Base-by-base conservation (phyloP, 2,797 vertebrate genomes). In the Lateolabrax maculatus region DNA sequence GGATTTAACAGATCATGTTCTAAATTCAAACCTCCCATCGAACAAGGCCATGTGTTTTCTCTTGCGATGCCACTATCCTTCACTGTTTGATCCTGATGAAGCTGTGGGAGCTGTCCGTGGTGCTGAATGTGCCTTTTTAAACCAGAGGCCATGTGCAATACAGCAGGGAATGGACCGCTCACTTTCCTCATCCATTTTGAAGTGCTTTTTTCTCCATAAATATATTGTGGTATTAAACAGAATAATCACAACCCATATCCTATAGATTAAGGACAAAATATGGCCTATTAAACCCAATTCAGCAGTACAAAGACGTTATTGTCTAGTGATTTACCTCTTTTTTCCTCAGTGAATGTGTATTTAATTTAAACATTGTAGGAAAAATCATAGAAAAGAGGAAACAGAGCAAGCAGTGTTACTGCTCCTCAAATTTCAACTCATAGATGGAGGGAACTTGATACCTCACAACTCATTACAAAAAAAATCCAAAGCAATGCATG, bases 71-170 rank as follows among this genome's bases (percentile, higher is more conserved):
- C 18, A 19, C 21, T 19, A n/a, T 55, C 49, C 31, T 52, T 39
- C 15, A 4, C 2, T 5, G 65, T 12, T 53, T 13, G 39, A 58
- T n/a, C 2, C 56, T 31, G 52, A 56, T 66, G 31, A 55, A 71
- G 21, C 16, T 41, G 6, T 1, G 31, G 55, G 70, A 87, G 80
- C 85, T 92, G 71, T 88, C 89, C 75, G 1, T 78, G 84, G 90
- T 87, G 75, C 84, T 91, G 87, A 85, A 80, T 4, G 3, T 16
- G 12, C 52, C 39, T 53, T 44, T 49, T 57, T 19, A 34, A 63
- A 46, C 41, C 34, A 60, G 29, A 63, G 10, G 27, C 51, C 21
- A 36, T 12, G 34, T 8, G 25, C 29, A 58, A 25, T 8, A 7
- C 52, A 65, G 23, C 51, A 72, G 81, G 62, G 86, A 77, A 66